These are phyloP conservation scores for Gambusia holbrooki DNA, from an alignment of 2,113 vertebrate genomes.

Conservation along the genomic window DNA sequence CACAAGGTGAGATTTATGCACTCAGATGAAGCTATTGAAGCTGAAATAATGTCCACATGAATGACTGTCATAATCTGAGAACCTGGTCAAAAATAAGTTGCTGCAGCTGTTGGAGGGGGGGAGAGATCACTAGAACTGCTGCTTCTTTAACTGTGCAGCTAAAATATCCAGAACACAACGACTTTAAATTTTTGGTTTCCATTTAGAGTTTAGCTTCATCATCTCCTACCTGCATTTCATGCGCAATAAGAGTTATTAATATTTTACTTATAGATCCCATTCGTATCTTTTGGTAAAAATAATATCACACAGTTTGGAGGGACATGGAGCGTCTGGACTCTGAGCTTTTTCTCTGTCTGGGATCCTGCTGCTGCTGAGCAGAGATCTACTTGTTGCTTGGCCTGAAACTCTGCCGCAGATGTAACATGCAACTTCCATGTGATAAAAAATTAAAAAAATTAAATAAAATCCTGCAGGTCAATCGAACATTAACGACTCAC, in stretches of 20 bases:
- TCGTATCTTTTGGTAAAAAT: background rate
- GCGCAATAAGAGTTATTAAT: background rate
- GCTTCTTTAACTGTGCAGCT: background rate
- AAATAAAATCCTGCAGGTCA: background rate
- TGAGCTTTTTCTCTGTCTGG: background rate
- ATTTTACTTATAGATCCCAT: background rate
- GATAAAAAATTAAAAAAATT: background rate
- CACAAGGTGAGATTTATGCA: no score
- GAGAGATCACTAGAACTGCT: background rate
- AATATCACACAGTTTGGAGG: background rate
- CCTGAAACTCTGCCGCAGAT: background rate
- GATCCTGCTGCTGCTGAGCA: background rate
- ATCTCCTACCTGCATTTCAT: background rate
- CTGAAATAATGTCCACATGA: no score
- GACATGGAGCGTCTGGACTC: background rate
- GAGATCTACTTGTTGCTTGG: background rate
- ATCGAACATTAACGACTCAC: slow-evolving; percentile 1
- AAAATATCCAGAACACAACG: background rate
- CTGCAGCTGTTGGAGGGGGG: background rate
- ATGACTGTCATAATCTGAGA: no score
- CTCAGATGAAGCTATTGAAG: no score
- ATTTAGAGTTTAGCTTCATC: background rate
- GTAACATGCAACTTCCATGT: background rate
- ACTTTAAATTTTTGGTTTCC: background rate
- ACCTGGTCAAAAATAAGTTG: background rate